Conservation (phyloP, 2,113 vertebrate species). For the Rynchops niger region DNA sequence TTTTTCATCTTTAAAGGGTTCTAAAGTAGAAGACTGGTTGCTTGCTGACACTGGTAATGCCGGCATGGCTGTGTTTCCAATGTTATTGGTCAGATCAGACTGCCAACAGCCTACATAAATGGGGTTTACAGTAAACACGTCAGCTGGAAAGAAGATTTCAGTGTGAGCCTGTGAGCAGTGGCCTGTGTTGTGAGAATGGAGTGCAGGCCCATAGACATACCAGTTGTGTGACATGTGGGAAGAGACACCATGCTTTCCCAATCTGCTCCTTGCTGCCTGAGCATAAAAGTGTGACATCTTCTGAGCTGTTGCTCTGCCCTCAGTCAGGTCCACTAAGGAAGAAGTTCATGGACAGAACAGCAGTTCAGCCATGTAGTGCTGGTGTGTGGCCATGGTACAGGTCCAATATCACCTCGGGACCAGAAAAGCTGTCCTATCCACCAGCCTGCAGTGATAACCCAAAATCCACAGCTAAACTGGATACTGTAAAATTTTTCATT, state of each 20-base stretch:
- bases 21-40: not conserved
- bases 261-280: rapidly evolving
- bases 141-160: not conserved
- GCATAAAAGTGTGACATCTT: not conserved
- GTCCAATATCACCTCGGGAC: not conserved
- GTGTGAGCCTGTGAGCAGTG: rapidly evolving
- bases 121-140: not conserved
- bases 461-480: not conserved
- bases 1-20: not conserved
- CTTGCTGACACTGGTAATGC: not conserved
- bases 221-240: rapidly evolving
- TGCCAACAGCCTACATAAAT: not conserved
- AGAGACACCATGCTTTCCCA: not conserved
- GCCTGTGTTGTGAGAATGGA: not conserved
- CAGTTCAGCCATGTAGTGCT: rapidly evolving
- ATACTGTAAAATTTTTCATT: not conserved
- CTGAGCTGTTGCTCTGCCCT: not conserved
- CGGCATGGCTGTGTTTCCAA: not conserved
- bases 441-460: not conserved
- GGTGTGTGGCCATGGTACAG: too few species aligned
- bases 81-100: not conserved
- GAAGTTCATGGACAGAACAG: not conserved
- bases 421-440: not conserved
- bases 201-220: not conserved
- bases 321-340: not conserved